Conservation (phyloP, 2,113 vertebrate genomes). For the Gallinago undulata region DNA sequence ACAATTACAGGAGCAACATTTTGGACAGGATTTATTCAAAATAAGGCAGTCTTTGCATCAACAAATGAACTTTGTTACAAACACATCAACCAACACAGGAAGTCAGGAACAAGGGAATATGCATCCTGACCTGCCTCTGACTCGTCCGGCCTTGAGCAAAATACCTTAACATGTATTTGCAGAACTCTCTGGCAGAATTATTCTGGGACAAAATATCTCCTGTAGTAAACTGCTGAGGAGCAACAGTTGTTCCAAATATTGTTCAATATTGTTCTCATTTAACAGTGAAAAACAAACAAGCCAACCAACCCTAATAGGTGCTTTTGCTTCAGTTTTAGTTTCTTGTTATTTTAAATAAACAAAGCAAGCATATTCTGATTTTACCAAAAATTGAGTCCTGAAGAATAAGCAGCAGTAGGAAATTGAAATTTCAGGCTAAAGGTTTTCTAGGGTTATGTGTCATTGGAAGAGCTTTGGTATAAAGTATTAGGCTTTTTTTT, state of each 20-base stretch:
- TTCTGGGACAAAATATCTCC: not conserved
- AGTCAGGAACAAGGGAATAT: not conserved
- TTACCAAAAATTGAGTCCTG: not conserved
- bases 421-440: not conserved
- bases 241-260: not conserved
- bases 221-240: not conserved
- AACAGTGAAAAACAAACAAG: not conserved
- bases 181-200: not conserved
- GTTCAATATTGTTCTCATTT: not conserved
- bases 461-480: not conserved
- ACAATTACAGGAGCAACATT: not conserved
- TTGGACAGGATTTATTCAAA: not conserved
- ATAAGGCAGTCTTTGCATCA: not conserved
- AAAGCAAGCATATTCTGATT: not conserved
- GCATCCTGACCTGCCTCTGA: not conserved
- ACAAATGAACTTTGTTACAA: not conserved
- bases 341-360: not conserved
- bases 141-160: not conserved
- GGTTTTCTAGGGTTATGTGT: not conserved
- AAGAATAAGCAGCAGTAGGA: not conserved
- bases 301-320: not conserved
- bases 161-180: not conserved
- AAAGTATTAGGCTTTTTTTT: not conserved
- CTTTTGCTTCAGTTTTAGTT: not conserved
- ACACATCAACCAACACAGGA: fast-evolving